Base-by-base conservation (phyloP, 2,888 invertebrate genomes). In the Siphonodentalium dalli region DNA sequence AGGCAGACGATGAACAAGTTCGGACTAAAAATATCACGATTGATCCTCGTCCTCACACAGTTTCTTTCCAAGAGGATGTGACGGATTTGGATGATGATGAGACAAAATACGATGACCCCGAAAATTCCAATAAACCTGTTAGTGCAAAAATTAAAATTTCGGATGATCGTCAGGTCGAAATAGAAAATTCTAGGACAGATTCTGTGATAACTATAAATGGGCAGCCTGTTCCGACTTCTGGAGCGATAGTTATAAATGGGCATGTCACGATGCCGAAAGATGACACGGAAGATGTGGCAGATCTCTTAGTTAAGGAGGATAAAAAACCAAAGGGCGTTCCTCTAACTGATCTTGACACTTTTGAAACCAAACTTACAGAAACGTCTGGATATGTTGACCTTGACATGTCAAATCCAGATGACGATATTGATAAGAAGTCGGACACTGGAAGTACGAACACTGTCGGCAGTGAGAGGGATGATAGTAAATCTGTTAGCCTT, bases 301-400 rank as follows among this genome's bases (percentile, higher is more conserved):
- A 46, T 35, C 54, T 33, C 8, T 33, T 42, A 13, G 24, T 34
- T 11, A 33, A 55, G 18, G 51, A 48, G 9, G 50, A 57, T 29
- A 42, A 50, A 35, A 24, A 31, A 39, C 9, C n/a, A 34, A 21
- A 15, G 21, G 20, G n/a, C 35, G 65, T 74, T 37, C 75, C 70
- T 21, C 72, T 71, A 39, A 75, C 75, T 26, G 75, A 75, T 54
- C 54, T 75, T 21, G 75, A 75, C 54, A 72, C 75, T 8, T 66
- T 71, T 57, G 75, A 72, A 54, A 72, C 71, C 13, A 66, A 65
- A 46, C 55, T 67, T 29, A 61, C 63, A 6, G 63, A 63, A 37
- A 65, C 65, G 42, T 44, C 59, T 26, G 40, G 49, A 26, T 27
- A 50, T 20, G 62, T 64, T 29, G 60, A 63, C 7, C 52, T 61